Conservation (phyloP, 2,888 invertebrate genomes). For the Drosophila affinis region DNA sequence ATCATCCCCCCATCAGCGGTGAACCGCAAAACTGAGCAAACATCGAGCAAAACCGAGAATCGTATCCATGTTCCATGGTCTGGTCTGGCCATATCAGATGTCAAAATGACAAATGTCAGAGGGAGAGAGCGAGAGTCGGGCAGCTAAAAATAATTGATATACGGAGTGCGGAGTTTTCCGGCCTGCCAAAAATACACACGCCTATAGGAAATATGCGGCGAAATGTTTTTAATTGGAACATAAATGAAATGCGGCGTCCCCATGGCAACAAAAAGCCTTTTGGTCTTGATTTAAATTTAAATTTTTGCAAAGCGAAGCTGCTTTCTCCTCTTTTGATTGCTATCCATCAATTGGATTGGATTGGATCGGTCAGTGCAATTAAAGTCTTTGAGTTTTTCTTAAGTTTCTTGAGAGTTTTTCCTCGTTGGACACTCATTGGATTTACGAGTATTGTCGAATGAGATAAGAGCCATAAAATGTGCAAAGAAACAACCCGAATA, state of each 20-base stretch:
- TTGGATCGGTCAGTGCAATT: conserved; percentile 40
- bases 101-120: conserved; percentile 51
- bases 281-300: conserved; percentile 31
- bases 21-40: neutral
- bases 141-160: conserved; percentile 1
- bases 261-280: neutral
- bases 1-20: neutral
- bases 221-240: conserved; percentile 31
- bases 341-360: conserved; percentile 3
- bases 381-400: conserved; percentile 48
- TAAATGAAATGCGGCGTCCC: conserved; percentile 10
- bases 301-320: neutral
- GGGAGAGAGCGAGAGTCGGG: no score
- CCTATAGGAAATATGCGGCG: neutral
- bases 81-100: conserved; percentile 36
- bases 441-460: conserved; percentile 46
- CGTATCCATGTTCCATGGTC: neutral
- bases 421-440: conserved; percentile 44
- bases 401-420: conserved; percentile 34
- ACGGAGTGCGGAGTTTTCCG: conserved; percentile 26
- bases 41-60: neutral
- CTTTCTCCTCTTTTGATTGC: conserved; percentile 28
- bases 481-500: conserved; percentile 47
- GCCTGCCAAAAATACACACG: neutral
- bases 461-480: conserved; percentile 52